Conservation (phyloP, 2,113 vertebrate genomes). For the Argyrosomus japonicus region DNA sequence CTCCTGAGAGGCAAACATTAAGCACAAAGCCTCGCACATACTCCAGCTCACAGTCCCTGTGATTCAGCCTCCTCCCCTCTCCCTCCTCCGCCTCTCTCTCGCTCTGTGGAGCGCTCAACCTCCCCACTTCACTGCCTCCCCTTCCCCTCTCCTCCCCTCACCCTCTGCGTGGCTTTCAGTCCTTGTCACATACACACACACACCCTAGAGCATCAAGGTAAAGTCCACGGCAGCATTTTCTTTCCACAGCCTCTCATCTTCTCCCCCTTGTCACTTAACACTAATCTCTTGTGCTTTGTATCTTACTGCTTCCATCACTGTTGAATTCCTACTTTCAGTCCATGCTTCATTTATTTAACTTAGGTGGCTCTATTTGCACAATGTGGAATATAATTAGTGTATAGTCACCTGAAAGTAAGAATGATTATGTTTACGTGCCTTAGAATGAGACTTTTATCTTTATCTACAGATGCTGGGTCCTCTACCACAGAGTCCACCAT, state of each 20-base stretch:
- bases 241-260: conserved; percentile 27
- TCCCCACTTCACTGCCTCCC: conserved; percentile 31
- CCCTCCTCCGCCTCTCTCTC: conserved; percentile 35
- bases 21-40: conserved; percentile 43
- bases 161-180: conserved; percentile 24
- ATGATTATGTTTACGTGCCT: neutral
- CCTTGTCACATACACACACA: conserved; percentile 40
- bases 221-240: conserved; percentile 36
- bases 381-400: too few relatives aligned
- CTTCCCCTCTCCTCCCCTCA: neutral
- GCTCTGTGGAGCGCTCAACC: conserved; percentile 40
- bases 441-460: too few relatives aligned
- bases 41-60: conserved; percentile 54
- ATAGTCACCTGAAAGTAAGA: too few relatives aligned
- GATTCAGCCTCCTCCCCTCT: conserved; percentile 57
- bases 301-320: conserved; percentile 7
- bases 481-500: too few relatives aligned
- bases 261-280: conserved; percentile 21
- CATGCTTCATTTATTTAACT: neutral
- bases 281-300: conserved; percentile 21
- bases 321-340: conserved; percentile 2
- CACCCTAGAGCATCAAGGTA: conserved; percentile 64
- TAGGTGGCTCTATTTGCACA: too few relatives aligned
- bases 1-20: conserved; percentile 46
- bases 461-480: too few relatives aligned